Percentiles rank a stretch among this genome's conserved stretches.
Evolutionary conservation across 2,113 vertebrate species (phyloP).

Genomic region (Salminus brasiliensis): DNA sequence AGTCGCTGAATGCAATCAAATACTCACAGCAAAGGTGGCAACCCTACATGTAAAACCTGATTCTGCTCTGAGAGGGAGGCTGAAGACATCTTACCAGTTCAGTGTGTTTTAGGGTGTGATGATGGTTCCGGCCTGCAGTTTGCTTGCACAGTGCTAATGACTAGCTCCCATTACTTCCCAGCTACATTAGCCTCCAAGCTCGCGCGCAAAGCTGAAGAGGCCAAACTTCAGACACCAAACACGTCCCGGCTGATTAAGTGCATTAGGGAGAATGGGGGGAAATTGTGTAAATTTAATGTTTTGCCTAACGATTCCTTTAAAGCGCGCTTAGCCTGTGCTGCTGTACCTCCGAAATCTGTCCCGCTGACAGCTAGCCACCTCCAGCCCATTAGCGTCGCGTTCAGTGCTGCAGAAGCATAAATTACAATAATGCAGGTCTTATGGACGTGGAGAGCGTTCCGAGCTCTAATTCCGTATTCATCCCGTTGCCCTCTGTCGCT

Average conservation of each 20-base stretch:
- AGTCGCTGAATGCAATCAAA: no score
- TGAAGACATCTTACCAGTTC: no score
- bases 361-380: not conserved
- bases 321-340: not conserved
- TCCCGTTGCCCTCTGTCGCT: not conserved
- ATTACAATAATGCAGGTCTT: slow-evolving; percentile 38
- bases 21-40: no score
- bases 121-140: no score
- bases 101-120: no score
- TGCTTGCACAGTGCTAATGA: not conserved
- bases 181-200: not conserved
- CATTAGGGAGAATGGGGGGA: no score
- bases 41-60: no score
- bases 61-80: no score
- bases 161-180: not conserved
- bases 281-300: no score
- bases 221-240: not conserved
- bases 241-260: no score
- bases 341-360: not conserved
- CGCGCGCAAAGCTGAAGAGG: not conserved
- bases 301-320: not conserved
- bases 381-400: slow-evolving; percentile 9
- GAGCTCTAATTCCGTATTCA: slow-evolving; percentile 17
- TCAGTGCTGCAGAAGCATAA: slow-evolving; percentile 3
- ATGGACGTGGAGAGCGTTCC: not conserved